Base-by-base conservation (phyloP, 2,888 invertebrate species). In the Hypomecis atomaria region DNA sequence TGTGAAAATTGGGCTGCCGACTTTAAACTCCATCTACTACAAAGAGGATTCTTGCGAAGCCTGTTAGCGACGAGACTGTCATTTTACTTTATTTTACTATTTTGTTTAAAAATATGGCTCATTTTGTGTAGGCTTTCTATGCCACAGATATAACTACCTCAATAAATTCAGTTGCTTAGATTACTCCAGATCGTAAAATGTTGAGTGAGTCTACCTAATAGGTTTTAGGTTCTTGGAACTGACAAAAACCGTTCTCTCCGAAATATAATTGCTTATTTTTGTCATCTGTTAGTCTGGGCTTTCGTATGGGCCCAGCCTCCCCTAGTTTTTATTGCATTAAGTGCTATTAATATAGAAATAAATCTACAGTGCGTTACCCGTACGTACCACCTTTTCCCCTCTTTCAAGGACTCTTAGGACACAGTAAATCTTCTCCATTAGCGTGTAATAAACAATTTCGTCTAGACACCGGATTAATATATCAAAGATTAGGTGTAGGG, bases 301-400 rank as follows among this genome's bases (percentile, higher is more conserved):
- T 69, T 68, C 62, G 70, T 70, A 70, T 75, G 74, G 74, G 66
- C 70, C 67, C 68, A 65, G 61, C 60, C 68, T 71, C 68, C 74
- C 77, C 76, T 72, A 73, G 72, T 62, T 74, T 78, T 78, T 77
- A 77, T 76, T 69, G 70, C 64, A 71, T 74, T 76, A 77, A 76
- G 73, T 73, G 74, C 71, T 74, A 61, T 73, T 73, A 74, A 73
- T 76, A 73, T 69, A 53, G 66, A 70, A 64, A 75, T 66, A 71
- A 73, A 79, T 77, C 62, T 73, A 62, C 71, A 67, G 75, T 79
- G 71, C 67, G 78, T 77, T 69, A 77, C 79, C 71, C 66, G 78
- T 78, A 72, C 76, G 77, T 81, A 84, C 81, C 81, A 83, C 84
- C 84, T 84, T 73, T 73, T 68, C 61, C 73, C 78, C 77, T 70